phyloP scores from a whole-genome alignment of 1,140 invertebrate genomes.

The Ptiloglossa arizonensis region DNA sequence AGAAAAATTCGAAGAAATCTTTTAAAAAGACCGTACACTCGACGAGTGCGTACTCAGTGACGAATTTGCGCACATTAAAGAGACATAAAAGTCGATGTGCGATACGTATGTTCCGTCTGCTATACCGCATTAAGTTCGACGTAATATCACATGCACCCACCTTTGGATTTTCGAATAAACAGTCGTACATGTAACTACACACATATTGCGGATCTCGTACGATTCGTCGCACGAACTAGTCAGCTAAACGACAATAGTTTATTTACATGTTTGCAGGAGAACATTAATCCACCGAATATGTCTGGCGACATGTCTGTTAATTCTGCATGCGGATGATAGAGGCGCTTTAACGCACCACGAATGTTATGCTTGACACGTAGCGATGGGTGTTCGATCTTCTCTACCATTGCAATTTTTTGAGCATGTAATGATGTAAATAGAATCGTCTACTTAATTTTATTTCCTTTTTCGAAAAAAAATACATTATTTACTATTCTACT shows the following conservation, averaged over 20 bases:
- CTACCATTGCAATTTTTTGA: not conserved
- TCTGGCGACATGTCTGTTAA: constrained; percentile 71
- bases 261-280: constrained; percentile 73
- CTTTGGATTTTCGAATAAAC: constrained; percentile 68
- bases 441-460: no score
- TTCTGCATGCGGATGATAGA: constrained; percentile 36
- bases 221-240: constrained; percentile 64
- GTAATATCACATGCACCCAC: constrained; percentile 52
- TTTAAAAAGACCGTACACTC: no score
- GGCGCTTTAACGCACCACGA: constrained; percentile 24
- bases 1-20: no score
- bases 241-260: constrained; percentile 72
- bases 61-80: constrained; percentile 30
- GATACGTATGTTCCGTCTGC: constrained; percentile 11
- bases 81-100: not conserved
- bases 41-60: constrained; percentile 14
- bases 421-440: not conserved
- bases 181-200: constrained; percentile 62
- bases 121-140: not conserved
- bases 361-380: constrained; percentile 1
- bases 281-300: constrained; percentile 61
- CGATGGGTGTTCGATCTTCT: not conserved
- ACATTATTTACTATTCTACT: no score
- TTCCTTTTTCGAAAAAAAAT: no score
- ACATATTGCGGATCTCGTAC: constrained; percentile 69